Evolutionary conservation across 2,797 vertebrate genomes (phyloP), one percentile per base, ranked within the genome.

Genomic region (Cynopterus sphinx): DNA sequence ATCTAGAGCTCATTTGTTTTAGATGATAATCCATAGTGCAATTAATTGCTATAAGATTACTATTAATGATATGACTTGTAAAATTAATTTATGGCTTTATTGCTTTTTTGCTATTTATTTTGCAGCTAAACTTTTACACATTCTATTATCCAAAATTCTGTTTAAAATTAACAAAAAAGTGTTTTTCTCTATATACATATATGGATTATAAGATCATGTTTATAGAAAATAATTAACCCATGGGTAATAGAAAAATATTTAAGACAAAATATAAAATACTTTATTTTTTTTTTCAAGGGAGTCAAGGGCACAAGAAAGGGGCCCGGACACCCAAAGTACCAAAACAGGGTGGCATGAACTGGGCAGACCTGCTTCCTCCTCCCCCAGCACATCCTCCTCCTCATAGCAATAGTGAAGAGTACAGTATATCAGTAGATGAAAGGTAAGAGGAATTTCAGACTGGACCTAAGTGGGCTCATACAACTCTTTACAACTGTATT

Each of bases 231-330:
- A 82, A 78, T 94, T 90, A 87, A 74, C 26, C 46, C 74, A 13
- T 33, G 19, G 53, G 16, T 65, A 43, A 87, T 21, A 74, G 79
- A 79, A 70, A 92, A n/a, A 1, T 6, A 15, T 3, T 9, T 86
- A 93, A 95, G 63, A 21, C 74, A 21, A 79, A 24, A 82, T 49
- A 84, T 95, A 6, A 90, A 91, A 94, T 6, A 9, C 4, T 95
- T 91, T 43, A 31, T 97, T 87, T 33, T 97, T 98, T 9, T 95
- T 94, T 96, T 98, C 98, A 83, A 99, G 99, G 99, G 95, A 99
- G 99, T 98, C 99, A 99, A 99, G 99, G 99, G 96, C 99, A 99
- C 96, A 99, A 99, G 98, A 99, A 99, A 97, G 99, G 99, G 94
- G 98, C 99, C 53, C 98, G 99, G 13, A 99, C 99, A 82, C 99